These are phyloP conservation scores for Rotaria sp. DNA, from an alignment of 2,888 invertebrate genomes.

Conservation along the genomic window DNA sequence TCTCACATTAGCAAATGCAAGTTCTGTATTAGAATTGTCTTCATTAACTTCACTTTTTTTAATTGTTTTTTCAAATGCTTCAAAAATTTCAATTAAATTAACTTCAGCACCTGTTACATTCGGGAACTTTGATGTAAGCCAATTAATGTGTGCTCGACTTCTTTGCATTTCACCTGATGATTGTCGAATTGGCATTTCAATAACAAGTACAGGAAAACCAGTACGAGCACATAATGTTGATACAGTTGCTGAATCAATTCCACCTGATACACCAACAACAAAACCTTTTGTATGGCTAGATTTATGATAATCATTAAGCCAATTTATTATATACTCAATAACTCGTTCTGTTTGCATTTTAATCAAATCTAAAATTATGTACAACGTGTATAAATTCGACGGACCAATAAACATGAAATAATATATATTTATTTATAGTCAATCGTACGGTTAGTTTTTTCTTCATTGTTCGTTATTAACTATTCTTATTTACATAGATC, in stretches of 20 bases:
- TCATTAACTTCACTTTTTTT: not conserved
- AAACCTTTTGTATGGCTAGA: not conserved
- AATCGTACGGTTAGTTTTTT: not conserved
- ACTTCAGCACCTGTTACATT: not conserved
- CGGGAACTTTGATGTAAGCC: not conserved
- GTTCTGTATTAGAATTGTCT: not conserved
- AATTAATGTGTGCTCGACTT: not conserved
- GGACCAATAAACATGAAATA: not conserved
- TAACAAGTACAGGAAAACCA: not conserved
- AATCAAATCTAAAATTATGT: not conserved
- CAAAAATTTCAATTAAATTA: slow-evolving; percentile 4
- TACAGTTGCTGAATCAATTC: slow-evolving; percentile 5
- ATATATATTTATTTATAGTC: too few species aligned
- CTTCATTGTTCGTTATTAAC: not conserved
- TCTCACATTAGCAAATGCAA: not conserved
- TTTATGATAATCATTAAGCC: not conserved
- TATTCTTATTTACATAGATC: too few species aligned
- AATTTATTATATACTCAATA: not conserved
- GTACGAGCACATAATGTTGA: slow-evolving; percentile 14
- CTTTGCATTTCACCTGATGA: not conserved
- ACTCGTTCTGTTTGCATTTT: not conserved
- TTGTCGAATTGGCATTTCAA: slow-evolving; percentile 9
- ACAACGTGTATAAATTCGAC: not conserved
- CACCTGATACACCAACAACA: not conserved
- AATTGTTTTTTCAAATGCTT: not conserved